Evolutionary conservation across 2,113 vertebrate species (phyloP), one percentile per base, ranked within the genome.

Genomic region (Perccottus glenii): DNA sequence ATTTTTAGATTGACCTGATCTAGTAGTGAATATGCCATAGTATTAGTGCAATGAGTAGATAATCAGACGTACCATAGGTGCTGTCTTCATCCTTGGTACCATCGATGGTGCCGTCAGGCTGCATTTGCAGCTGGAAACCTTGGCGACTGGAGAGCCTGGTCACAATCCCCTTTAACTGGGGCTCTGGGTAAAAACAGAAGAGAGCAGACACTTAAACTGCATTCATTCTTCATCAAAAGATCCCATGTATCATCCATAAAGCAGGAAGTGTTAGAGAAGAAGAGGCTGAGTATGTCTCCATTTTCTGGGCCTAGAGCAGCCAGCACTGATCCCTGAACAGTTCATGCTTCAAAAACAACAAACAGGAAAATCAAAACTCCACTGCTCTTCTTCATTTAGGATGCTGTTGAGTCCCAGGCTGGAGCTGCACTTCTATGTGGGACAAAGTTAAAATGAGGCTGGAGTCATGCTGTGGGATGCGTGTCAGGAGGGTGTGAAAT

Each of bases 101-200:
- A 85, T 99, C 95, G 47, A 99, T 94, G 80, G 95, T 96, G 85
- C 98, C 97, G 87, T 99, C 98, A 67, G 96, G 94, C 88, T 98
- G 96, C 83, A 99, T 90, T 90, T 98, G 97, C 85, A 99, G 94
- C 94, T 98, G 96, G 93, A 94, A 99, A 69, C 97, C 98, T 92
- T 99, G 97, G 62, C 97, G 93, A 87, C 95, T 98, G 93, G 95
- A 96, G 0, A 99, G 94, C 89, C 96, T 98, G 85, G 98, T 99
- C 86, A 99, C 94, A 88, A 99, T 99, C 85, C 98, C 98, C 94
- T 99, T 99, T 83, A 99, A 94, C 92, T 99, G 98, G 92, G 98
- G 97, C 92, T 99, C 98, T 99, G 95, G 11, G 91, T 46, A 12
- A 60, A 70, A 65, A 44, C 15, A 27, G 27, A 77, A 38, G 16